phyloP scores from a whole-genome alignment of 1,140 invertebrate species.

The Lethrus apterus region DNA sequence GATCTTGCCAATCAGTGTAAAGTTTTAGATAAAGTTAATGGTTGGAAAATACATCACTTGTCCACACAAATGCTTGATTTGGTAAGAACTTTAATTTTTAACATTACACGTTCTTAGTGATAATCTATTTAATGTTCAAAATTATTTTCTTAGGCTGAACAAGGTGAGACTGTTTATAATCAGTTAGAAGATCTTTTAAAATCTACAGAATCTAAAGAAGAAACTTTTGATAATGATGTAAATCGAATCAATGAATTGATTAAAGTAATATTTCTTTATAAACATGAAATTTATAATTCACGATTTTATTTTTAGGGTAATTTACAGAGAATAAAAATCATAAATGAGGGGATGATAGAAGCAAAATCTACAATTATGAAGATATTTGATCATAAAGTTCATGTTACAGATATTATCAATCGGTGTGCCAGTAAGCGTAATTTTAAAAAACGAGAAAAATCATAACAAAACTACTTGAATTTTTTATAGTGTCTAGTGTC shows the following conservation, averaged over 20 bases:
- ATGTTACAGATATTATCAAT: constrained; percentile 81
- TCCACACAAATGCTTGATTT: constrained; percentile 88
- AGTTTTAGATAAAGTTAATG: constrained; percentile 81
- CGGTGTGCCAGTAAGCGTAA: constrained; percentile 84
- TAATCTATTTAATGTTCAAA: not conserved
- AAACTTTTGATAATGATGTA: constrained; percentile 54
- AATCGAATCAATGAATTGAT: constrained; percentile 70
- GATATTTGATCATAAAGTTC: constrained; percentile 84
- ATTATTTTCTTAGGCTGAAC: constrained; percentile 41
- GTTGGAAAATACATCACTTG: constrained; percentile 92
- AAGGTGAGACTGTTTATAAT: constrained; percentile 53
- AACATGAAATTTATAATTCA: not conserved
- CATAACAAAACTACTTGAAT: constrained; percentile 26
- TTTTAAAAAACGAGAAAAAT: constrained; percentile 78
- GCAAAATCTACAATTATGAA: constrained; percentile 78
- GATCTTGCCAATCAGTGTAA: constrained; percentile 86
- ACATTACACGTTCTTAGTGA: not conserved
- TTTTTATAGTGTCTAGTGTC: not conserved
- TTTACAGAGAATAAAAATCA: constrained; percentile 87
- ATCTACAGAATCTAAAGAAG: constrained; percentile 58
- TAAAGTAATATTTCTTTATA: constrained; percentile 48
- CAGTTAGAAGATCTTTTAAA: constrained; percentile 57
- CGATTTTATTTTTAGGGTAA: constrained; percentile 62
- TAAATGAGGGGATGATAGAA: constrained; percentile 85
- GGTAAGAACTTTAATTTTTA: constrained; percentile 45